A percentile compares a stretch with the other conserved stretches of the same genome.
Evolutionary conservation across 2,797 vertebrate genomes (phyloP).

Genomic region (Phataginus tricuspis): DNA sequence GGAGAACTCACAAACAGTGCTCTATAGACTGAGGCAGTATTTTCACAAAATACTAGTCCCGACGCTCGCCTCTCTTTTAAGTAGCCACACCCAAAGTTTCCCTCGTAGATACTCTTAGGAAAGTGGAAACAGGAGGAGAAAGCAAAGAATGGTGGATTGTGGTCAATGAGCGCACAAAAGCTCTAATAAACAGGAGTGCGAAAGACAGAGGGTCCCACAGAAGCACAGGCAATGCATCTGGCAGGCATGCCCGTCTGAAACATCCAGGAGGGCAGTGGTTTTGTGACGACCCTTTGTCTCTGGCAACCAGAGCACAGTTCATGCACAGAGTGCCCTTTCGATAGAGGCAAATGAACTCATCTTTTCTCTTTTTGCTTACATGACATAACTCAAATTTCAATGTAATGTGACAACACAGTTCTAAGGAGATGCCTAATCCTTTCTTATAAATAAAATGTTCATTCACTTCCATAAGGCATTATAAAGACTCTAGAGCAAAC

Average conservation of each 20-base stretch:
- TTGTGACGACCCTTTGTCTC: constrained; percentile 22
- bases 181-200: constrained; percentile 81
- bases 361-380: background rate
- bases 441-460: background rate
- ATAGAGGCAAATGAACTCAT: background rate
- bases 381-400: background rate
- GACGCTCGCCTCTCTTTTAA: constrained; percentile 95
- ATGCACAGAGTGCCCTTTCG: background rate
- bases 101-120: constrained; percentile 97
- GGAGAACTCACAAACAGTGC: constrained; percentile 96
- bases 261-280: background rate
- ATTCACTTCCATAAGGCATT: background rate
- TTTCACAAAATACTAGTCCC: constrained; percentile 98
- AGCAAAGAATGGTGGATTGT: constrained; percentile 88
- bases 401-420: background rate
- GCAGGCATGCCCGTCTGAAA: background rate
- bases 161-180: constrained; percentile 83
- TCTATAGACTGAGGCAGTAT: constrained; percentile 96
- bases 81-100: constrained; percentile 95
- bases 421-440: background rate
- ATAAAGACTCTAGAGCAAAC: background rate
- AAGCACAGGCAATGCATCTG: background rate
- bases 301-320: background rate
- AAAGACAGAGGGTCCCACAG: constrained; percentile 79
- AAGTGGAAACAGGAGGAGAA: constrained; percentile 87